A percentile compares a stretch with the other conserved stretches of the same genome.
phyloP scores from a whole-genome alignment of 1,140 invertebrate genomes.

The Drosophila nikananu region DNA sequence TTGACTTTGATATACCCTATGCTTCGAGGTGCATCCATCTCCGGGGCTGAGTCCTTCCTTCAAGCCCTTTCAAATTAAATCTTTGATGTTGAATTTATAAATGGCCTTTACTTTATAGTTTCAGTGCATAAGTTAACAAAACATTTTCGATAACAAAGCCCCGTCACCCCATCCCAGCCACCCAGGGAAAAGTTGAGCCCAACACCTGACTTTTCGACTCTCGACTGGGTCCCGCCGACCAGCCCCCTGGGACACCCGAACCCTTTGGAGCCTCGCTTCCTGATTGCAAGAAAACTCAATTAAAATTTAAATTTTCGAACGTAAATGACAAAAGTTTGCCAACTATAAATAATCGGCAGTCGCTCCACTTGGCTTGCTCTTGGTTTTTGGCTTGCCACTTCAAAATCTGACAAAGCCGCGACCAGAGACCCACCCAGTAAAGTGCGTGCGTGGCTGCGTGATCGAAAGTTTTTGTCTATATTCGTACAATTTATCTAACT shows the following conservation, averaged over 20 bases:
- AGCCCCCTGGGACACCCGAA: not conserved
- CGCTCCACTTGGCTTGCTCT: constrained; percentile 65
- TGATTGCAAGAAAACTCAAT: constrained; percentile 78
- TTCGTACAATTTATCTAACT: constrained; percentile 80
- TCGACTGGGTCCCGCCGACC: constrained; percentile 21
- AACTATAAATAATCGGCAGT: constrained; percentile 83
- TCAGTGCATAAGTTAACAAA: constrained; percentile 63
- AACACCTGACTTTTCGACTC: constrained; percentile 76
- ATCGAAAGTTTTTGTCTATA: constrained; percentile 82
- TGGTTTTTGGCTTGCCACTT: constrained; percentile 70
- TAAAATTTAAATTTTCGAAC: constrained; percentile 84
- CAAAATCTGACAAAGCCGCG: constrained; percentile 74
- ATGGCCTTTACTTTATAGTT: constrained; percentile 11
- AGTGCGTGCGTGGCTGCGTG: constrained; percentile 76
- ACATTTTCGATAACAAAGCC: constrained; percentile 67
- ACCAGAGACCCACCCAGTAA: constrained; percentile 30
- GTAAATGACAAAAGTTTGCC: constrained; percentile 83
- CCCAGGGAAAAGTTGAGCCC: constrained; percentile 53
- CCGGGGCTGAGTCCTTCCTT: not conserved
- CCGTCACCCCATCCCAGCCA: constrained; percentile 24
- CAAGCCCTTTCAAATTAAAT: constrained; percentile 1
- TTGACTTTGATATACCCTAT: constrained; percentile 34
- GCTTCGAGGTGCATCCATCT: not conserved
- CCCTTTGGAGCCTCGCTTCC: constrained; percentile 18
- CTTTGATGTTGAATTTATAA: constrained; percentile 16